Evolutionary conservation across 2,888 invertebrate genomes (phyloP), one percentile per base, ranked within the genome.

Genomic region (Nephrotoma guestfalica): DNA sequence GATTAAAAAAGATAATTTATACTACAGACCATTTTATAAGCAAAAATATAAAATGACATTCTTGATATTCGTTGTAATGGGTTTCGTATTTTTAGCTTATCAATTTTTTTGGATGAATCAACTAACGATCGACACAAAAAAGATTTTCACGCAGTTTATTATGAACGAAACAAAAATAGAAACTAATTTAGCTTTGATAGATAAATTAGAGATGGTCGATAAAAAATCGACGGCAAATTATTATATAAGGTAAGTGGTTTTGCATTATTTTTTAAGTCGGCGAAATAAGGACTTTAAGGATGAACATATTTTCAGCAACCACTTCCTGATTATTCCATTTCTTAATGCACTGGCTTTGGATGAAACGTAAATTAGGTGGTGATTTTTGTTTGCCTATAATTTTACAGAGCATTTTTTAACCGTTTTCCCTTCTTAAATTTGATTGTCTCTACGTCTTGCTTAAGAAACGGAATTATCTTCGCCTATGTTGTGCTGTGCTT

Each of bases 41-140:
- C 90, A 92, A 88, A 92, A 91, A 87, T 89, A 91, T 0, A 92
- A 92, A 88, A 90, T 92, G 89, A 89, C 90, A n/a, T 88, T 92
- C 86, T 88, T 92, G 30, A 88, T 89, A 41, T 91, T 91, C 86
- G 90, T 92, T 88, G 86, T 92, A 40, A 88, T 91, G 45, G 92
- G 91, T 83, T 90, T 92, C 86, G 87, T 91, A 86, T 91, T 91
- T 86, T 89, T 91, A 87, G 87, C 89, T 18, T 89, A 91, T 88
- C 91, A 93, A 89, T 89, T 91, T 15, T 89, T 91, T 88, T 92
- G 91, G 87, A 90, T 92, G 87, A 92, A 91, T 88, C 90, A 92
- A 89, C 88, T 92, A 88, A 90, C 91, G 71, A 71, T 71, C 57
- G 90, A 89, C 88, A 89, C 90, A 83, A 90, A 89, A 87, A 89